Evolutionary conservation across 2,797 vertebrate species (phyloP).

Genomic region (Onychomys leucogaster): DNA sequence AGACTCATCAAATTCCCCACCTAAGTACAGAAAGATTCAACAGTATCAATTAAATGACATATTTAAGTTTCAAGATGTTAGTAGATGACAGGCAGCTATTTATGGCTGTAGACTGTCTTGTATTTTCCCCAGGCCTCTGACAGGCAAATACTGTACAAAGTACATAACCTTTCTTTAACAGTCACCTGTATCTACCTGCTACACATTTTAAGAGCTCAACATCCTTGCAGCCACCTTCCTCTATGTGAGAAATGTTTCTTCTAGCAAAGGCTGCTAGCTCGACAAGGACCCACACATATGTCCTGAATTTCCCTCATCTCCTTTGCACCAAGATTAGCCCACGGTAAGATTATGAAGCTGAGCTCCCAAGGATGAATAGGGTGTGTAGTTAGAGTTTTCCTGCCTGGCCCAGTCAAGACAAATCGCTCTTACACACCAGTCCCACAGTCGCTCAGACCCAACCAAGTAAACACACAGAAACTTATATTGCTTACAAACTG

Average conservation of each 20-base stretch:
- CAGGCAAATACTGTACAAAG: not conserved
- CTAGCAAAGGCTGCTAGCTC: no score
- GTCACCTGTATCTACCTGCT: not conserved
- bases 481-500: no score
- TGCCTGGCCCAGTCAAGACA: no score
- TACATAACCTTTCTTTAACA: not conserved
- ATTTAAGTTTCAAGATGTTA: constrained; percentile 55
- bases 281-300: no score
- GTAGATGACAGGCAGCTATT: constrained; percentile 37
- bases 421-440: no score
- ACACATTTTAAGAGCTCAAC: not conserved
- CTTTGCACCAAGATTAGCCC: no score
- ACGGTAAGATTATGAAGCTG: no score
- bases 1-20: constrained; percentile 30
- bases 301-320: no score
- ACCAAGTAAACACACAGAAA: no score
- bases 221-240: not conserved
- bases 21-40: not conserved
- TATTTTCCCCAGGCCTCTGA: not conserved
- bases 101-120: not conserved
- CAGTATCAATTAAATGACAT: not conserved
- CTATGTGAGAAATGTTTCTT: not conserved
- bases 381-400: no score
- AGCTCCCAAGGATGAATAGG: no score
- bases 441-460: no score